Evolutionary conservation across 35 echinoderm and acorn worm genomes (phyloP).

Genomic region (Acanthaster planci): DNA sequence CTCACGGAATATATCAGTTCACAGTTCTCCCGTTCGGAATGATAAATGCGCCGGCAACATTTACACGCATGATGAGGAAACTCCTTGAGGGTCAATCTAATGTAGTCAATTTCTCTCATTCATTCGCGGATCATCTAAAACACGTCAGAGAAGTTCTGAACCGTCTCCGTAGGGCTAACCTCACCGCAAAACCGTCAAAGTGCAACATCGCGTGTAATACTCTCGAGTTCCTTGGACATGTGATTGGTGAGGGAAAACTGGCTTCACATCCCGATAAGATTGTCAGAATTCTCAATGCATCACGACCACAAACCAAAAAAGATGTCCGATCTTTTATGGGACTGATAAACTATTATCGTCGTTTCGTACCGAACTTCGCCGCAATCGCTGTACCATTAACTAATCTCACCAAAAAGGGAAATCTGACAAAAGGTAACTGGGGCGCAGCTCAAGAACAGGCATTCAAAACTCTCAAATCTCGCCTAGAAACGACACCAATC

Average conservation of each 20-base stretch:
- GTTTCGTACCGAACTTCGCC: slow-evolving; percentile 44
- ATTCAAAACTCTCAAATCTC: slow-evolving; percentile 50
- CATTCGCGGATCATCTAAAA: slow-evolving; percentile 29
- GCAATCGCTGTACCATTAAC: slow-evolving; percentile 52
- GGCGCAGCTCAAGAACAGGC: slow-evolving; percentile 33
- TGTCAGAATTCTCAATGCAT: background rate
- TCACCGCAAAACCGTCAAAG: slow-evolving; percentile 58
- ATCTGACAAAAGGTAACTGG: slow-evolving; percentile 37
- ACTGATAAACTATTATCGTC: slow-evolving; percentile 33
- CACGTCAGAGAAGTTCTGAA: slow-evolving; percentile 27
- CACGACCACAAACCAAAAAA: slow-evolving; percentile 22
- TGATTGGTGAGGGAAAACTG: slow-evolving; percentile 3
- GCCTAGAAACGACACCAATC: slow-evolving; percentile 37
- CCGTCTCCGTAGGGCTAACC: slow-evolving; percentile 12
- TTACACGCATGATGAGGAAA: slow-evolving; percentile 43
- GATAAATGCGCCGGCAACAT: slow-evolving; percentile 30
- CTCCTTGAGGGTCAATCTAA: slow-evolving; percentile 6
- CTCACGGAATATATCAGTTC: too few species aligned
- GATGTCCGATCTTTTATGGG: slow-evolving; percentile 51
- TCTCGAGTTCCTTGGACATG: slow-evolving; percentile 43
- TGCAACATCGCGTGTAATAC: slow-evolving; percentile 28
- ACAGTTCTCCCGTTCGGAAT: too few species aligned
- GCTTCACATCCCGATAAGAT: slow-evolving; percentile 1
- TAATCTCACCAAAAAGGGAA: slow-evolving; percentile 42
- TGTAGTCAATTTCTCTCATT: slow-evolving; percentile 27